Evolutionary conservation across 2,113 vertebrate genomes (phyloP), one percentile per base, ranked within the genome.

Genomic region (Salvelinus sp.): DNA sequence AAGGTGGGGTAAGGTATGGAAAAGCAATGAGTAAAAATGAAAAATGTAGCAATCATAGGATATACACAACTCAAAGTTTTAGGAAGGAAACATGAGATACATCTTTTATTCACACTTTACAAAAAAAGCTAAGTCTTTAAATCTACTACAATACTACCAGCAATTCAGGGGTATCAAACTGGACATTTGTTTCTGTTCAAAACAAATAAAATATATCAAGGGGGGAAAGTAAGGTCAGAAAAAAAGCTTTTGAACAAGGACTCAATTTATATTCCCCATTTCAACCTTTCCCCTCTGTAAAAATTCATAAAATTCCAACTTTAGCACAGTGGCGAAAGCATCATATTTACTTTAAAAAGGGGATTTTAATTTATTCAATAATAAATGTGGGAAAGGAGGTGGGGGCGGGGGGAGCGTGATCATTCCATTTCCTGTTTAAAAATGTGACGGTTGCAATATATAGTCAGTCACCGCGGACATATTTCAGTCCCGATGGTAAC

Each of bases 51-150:
- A 84, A 92, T 83, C 89, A 76, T 82, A 88, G 95, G 95, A 96
- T 96, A 96, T 96, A 94, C 93, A 96, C 91, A 96, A 94, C 94
- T 95, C 93, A 93, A 78, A 95, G 84, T 89, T 96, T 90, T 91
- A 93, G 91, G 93, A 95, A 96, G 94, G 93, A 95, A 97, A 96
- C 93, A 95, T 90, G 92, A 95, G 94, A 94, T 95, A 96, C 95
- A 96, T 93, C 93, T 95, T 96, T 97, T 96, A 96, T 96, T 97
- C 95, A 96, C 95, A 98, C 95, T 96, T 96, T 96, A 96, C 93
- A 96, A 95, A 95, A 95, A 92, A 93, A 88, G 88, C 82, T 75
- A 91, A 90, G 90, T 87, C 89, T 90, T 91, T 88, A 86, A 88
- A 85, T 91, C 94, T 95, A 95, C 90, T 93, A 94, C 94, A 95